Percentiles rank a stretch among this genome's conserved stretches.
These are phyloP conservation scores for Lordiphosa stackelbergi DNA, from an alignment of 1,140 invertebrate genomes.

Conservation along the genomic window DNA sequence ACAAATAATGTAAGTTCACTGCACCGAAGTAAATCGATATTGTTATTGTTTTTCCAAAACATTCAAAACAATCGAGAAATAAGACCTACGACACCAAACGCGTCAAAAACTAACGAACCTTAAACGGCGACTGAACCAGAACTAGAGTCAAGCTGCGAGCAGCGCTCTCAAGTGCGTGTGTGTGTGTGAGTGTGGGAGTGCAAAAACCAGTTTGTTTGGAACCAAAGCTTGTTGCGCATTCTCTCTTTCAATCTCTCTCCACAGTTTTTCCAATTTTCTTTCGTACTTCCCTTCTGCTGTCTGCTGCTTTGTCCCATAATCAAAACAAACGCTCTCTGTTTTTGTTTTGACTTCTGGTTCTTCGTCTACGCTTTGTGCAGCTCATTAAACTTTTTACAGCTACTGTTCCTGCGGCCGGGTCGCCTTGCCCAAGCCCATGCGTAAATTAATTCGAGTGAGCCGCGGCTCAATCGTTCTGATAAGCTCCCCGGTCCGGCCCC, in stretches of 20 bases:
- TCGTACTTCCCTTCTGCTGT: slow-evolving; percentile 24
- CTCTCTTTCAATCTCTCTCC: slow-evolving; percentile 8
- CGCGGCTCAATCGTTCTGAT: slow-evolving; percentile 43
- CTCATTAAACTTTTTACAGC: slow-evolving; percentile 71
- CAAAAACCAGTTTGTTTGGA: slow-evolving; percentile 64
- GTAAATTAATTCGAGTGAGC: slow-evolving; percentile 62
- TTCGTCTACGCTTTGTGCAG: slow-evolving; percentile 29
- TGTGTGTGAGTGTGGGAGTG: slow-evolving; percentile 38
- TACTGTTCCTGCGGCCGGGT: slow-evolving; percentile 41
- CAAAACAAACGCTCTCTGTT: slow-evolving; percentile 66
- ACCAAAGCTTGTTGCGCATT: slow-evolving; percentile 23
- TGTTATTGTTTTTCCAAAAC: no score
- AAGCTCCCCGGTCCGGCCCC: slow-evolving; percentile 22
- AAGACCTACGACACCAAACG: slow-evolving; percentile 14
- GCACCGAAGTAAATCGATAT: no score
- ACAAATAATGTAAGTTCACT: no score
- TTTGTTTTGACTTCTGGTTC: slow-evolving; percentile 57
- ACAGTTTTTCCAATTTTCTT: slow-evolving; percentile 41
- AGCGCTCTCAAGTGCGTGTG: slow-evolving; percentile 5
- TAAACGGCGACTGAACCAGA: slow-evolving; percentile 41
- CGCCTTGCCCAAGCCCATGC: background rate
- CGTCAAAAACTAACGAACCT: slow-evolving; percentile 43
- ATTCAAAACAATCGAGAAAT: slow-evolving; percentile 6
- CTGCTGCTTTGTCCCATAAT: slow-evolving; percentile 51
- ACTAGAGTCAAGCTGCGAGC: slow-evolving; percentile 36